Conservation (phyloP, 1,140 invertebrate species). For the Pogonognathellus flavescens region DNA sequence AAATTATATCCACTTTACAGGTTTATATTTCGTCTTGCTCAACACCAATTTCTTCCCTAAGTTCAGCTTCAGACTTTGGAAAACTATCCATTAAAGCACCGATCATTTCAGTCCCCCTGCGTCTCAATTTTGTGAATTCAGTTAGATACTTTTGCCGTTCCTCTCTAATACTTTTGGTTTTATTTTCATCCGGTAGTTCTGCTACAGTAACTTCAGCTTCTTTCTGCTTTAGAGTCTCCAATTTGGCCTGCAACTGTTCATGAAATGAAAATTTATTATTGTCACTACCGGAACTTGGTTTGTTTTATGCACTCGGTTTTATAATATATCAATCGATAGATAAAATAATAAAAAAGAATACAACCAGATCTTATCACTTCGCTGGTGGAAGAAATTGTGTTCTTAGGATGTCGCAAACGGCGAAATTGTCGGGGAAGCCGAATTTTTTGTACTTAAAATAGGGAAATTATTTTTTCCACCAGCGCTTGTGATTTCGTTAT, state of each 20-base stretch:
- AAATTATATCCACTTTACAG: too few relatives aligned
- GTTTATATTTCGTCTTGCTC: not conserved
- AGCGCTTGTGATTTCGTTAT: not conserved
- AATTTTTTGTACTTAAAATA: too few relatives aligned
- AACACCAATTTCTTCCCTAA: conserved; percentile 1
- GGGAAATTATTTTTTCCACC: too few relatives aligned
- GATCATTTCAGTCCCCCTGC: not conserved
- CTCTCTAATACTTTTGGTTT: not conserved
- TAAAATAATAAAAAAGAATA: too few relatives aligned
- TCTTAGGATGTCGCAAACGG: too few relatives aligned
- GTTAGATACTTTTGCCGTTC: not conserved
- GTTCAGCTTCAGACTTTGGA: not conserved
- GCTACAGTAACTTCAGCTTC: not conserved
- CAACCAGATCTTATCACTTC: too few relatives aligned
- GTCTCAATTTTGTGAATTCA: not conserved
- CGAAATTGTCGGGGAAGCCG: too few relatives aligned
- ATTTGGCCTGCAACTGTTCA: not conserved
- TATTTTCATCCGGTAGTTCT: not conserved
- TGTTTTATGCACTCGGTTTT: too few relatives aligned
- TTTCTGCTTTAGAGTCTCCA: not conserved
- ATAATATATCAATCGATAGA: too few relatives aligned
- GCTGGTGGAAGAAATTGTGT: too few relatives aligned
- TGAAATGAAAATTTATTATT: not conserved
- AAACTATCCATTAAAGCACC: not conserved
- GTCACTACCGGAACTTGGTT: too few relatives aligned